A percentile compares a stretch with the other conserved stretches of the same genome.
phyloP scores from a whole-genome alignment of 2,797 vertebrate genomes.

The Coranthus polyacanthus region DNA sequence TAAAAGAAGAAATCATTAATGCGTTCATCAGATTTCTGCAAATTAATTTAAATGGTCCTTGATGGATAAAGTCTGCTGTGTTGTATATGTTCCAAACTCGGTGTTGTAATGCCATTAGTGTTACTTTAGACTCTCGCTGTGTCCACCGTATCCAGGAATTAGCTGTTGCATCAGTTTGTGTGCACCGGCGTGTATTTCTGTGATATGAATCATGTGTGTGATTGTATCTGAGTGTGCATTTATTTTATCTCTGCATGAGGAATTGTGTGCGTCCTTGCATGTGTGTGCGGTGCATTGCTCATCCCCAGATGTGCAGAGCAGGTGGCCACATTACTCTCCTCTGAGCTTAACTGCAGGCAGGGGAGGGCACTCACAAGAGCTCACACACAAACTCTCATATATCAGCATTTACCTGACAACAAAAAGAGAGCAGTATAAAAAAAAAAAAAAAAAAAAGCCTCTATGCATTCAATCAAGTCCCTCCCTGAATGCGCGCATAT shows the following conservation, averaged over 20 bases:
- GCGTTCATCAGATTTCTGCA: conserved; percentile 29
- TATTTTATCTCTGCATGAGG: conserved; percentile 23
- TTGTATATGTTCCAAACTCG: conserved; percentile 28
- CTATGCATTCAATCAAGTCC: conserved; percentile 33
- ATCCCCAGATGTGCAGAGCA: conserved; percentile 68
- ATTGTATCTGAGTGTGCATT: conserved; percentile 30
- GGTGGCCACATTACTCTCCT: conserved; percentile 63
- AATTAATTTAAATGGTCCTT: conserved; percentile 30
- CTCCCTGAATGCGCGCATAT: conserved; percentile 12
- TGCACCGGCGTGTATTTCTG: conserved; percentile 15
- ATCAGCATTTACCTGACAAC: conserved; percentile 50
- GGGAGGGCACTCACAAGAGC: conserved; percentile 28
- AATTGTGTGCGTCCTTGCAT: conserved; percentile 12
- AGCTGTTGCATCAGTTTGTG: conserved; percentile 13
- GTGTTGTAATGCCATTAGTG: conserved; percentile 31
- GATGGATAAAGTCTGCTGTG: conserved; percentile 37
- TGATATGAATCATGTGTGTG: conserved; percentile 34
- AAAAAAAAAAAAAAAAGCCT: conserved; percentile 2
- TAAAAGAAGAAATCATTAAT: conserved; percentile 21
- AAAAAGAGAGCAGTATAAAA: conserved; percentile 27
- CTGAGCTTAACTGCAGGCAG: conserved; percentile 37
- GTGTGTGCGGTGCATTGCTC: conserved; percentile 28
- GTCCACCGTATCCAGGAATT: conserved; percentile 31
- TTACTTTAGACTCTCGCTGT: conserved; percentile 13
- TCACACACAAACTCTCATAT: conserved; percentile 29